Evolutionary conservation across 2,888 invertebrate species (phyloP).

Genomic region (Patella caerulea): DNA sequence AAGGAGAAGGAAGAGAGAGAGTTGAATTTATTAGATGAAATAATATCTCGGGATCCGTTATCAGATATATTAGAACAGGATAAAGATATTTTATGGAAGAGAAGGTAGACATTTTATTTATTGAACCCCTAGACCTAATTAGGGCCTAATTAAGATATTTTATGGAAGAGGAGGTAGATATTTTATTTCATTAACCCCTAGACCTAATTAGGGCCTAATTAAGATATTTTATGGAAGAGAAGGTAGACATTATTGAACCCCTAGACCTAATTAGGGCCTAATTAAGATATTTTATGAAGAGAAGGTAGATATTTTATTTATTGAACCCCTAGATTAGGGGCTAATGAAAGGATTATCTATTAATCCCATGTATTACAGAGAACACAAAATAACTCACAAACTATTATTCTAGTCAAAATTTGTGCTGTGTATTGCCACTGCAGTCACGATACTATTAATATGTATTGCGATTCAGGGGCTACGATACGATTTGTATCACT

Average conservation of each 20-base stretch:
- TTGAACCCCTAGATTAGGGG: too few relatives aligned
- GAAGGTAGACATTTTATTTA: constrained; percentile 54
- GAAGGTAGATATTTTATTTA: constrained; percentile 54
- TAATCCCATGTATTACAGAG: too few relatives aligned
- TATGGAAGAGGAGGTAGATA: constrained; percentile 73
- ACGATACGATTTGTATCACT: too few relatives aligned
- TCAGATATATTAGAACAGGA: constrained; percentile 75
- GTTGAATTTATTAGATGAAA: constrained; percentile 63
- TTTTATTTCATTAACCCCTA: not conserved
- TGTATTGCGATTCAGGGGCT: too few relatives aligned
- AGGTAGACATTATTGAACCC: constrained; percentile 48
- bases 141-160: constrained; percentile 74
- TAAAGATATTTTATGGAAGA: constrained; percentile 74
- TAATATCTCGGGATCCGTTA: constrained; percentile 73
- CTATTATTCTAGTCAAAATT: too few relatives aligned
- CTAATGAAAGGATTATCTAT: too few relatives aligned
- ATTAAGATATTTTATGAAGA: constrained; percentile 74
- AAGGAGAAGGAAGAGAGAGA: constrained; percentile 41
- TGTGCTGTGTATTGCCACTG: too few relatives aligned
- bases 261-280: constrained; percentile 71
- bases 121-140: constrained; percentile 42
- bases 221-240: constrained; percentile 74
- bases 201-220: constrained; percentile 73
- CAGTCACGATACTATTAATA: too few relatives aligned
- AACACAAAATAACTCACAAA: too few relatives aligned